Percentiles rank a stretch among this genome's conserved stretches.
Evolutionary conservation across 2,113 vertebrate species (phyloP).

Genomic region (Centropus bengalensis): DNA sequence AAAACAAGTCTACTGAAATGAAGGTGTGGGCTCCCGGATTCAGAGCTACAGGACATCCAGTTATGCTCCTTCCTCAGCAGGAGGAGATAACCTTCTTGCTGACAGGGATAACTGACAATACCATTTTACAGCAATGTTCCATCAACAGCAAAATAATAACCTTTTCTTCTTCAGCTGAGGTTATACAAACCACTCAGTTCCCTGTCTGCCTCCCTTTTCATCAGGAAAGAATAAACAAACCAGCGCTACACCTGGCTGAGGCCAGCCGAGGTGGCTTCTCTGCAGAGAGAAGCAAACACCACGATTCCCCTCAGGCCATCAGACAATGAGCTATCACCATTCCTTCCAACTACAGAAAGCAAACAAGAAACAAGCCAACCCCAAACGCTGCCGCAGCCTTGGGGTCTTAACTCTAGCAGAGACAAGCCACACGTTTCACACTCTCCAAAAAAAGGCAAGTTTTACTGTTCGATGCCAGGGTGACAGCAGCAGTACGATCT

Average conservation of each 20-base stretch:
- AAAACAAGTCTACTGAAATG: background rate
- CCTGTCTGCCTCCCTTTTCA: background rate
- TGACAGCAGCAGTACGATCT: background rate
- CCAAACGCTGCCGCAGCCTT: background rate
- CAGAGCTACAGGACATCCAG: background rate
- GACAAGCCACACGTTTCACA: background rate
- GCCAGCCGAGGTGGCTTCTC: background rate
- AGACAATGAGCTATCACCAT: background rate
- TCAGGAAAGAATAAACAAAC: background rate
- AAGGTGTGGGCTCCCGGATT: background rate
- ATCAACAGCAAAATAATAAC: background rate
- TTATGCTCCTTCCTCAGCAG: background rate
- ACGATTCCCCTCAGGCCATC: fast-evolving
- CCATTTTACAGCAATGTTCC: background rate
- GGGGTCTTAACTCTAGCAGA: background rate
- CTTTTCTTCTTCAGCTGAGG: background rate
- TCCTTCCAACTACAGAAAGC: background rate
- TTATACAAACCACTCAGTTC: background rate
- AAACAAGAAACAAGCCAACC: background rate
- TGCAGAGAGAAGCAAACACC: background rate
- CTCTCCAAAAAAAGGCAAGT: background rate
- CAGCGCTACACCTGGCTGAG: background rate
- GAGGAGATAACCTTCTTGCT: background rate
- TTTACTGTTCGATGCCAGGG: background rate
- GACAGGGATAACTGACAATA: background rate